These are phyloP conservation scores for Lathronympha strigana DNA, from an alignment of 2,888 invertebrate genomes.

Conservation along the genomic window DNA sequence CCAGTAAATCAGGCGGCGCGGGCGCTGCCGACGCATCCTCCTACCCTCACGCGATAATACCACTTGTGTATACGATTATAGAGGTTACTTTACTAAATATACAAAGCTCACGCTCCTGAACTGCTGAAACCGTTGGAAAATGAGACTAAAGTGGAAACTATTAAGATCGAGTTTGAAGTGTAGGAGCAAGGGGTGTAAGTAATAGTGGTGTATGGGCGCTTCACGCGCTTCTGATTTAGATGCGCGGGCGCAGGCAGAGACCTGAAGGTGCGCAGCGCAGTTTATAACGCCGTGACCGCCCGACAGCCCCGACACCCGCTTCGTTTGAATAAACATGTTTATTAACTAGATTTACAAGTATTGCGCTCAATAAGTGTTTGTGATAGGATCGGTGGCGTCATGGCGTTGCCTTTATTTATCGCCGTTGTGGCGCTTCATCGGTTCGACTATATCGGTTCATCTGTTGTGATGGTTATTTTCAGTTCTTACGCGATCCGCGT, in stretches of 20 bases:
- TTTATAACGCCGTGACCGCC: constrained; percentile 36
- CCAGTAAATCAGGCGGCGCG: constrained; percentile 37
- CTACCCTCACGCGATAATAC: constrained; percentile 28
- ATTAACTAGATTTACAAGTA: constrained; percentile 41
- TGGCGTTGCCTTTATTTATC: constrained; percentile 25
- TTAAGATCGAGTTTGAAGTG: constrained; percentile 25
- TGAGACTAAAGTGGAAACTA: not conserved
- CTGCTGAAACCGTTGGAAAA: not conserved
- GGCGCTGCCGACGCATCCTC: constrained; percentile 13
- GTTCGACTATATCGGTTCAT: not conserved
- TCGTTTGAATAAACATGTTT: constrained; percentile 41
- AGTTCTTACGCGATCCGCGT: not conserved
- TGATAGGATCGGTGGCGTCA: constrained; percentile 32
- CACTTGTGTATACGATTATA: constrained; percentile 15
- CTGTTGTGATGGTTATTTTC: not conserved
- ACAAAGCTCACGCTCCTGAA: constrained; percentile 27
- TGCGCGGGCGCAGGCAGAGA: constrained; percentile 37
- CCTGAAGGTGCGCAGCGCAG: constrained; percentile 32
- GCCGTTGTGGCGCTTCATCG: constrained; percentile 5
- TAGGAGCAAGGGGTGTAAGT: constrained; percentile 36
- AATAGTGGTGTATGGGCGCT: constrained; percentile 45
- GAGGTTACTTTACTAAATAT: constrained; percentile 21
- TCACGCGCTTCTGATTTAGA: constrained; percentile 48
- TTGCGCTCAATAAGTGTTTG: constrained; percentile 40
- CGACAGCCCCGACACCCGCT: constrained; percentile 27